Evolutionary conservation across 2,113 vertebrate species (phyloP), one percentile per base, ranked within the genome.

Genomic region (Labrus mixtus): DNA sequence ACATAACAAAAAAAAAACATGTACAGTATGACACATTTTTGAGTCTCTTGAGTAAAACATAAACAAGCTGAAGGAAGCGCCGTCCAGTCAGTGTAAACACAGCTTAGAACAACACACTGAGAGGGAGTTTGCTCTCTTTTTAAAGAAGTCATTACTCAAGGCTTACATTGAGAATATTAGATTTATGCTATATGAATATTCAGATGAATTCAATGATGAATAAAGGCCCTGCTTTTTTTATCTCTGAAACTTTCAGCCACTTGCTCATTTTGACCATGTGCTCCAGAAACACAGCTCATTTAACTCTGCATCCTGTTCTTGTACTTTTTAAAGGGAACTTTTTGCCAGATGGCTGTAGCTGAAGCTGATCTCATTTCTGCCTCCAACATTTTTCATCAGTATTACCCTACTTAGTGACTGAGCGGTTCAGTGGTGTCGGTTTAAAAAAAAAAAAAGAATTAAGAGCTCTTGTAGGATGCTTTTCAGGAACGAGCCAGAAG

Each of bases 381-480:
- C 77, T 62, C 53, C 39, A 68, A 72, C 70, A 78, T 88, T 80
- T 83, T 82, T 87, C 83, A 79, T 83, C 63, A 79, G 68, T 81
- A 79, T 88, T 58, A 70, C 68, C 50, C 81, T 76, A 57, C 63
- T 72, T 67, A 82, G 72, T 83, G 77, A 76, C 80, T 69, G 76
- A 82, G 71, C 33, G 16, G 65, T 81, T 78, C 56, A 83, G 68
- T 81, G 67, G 70, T 83, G 83, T 83, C 79, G 81, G 75, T 76
- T 79, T 50, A 65, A 81, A 77, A 78, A 72, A 86, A 65, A 81
- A 75, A 78, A 72, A 86, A 59, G 74, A 83, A 86, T 89, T 73
- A 85, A 80, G 69, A 79, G 82, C 75, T 78, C 69, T 69, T 79
- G 68, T 43, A 70, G 51, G 79, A 87, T 46, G 63, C 70, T 78